A percentile compares a stretch with the other conserved stretches of the same genome.
These are phyloP conservation scores for Idaea aversata DNA, from an alignment of 2,888 invertebrate genomes.

Conservation along the genomic window DNA sequence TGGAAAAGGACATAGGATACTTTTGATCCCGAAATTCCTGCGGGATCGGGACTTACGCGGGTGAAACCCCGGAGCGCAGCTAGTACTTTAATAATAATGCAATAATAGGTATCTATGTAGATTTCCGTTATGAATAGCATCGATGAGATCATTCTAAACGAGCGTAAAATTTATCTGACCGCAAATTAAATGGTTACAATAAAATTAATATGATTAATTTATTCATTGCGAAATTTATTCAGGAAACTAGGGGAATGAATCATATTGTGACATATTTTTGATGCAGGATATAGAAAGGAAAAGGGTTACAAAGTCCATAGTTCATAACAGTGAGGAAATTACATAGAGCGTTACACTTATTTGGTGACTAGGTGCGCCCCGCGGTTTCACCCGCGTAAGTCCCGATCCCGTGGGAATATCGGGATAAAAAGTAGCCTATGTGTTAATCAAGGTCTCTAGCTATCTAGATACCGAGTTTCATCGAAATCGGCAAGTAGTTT, in stretches of 20 bases:
- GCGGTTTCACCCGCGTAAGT: too few relatives aligned
- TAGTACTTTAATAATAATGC: too few relatives aligned
- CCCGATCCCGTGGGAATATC: too few relatives aligned
- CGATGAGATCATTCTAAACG: background rate
- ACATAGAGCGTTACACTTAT: background rate
- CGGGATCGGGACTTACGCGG: too few relatives aligned
- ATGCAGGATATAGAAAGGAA: background rate
- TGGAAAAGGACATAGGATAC: too few relatives aligned
- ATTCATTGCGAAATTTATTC: background rate
- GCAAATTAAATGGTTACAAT: background rate
- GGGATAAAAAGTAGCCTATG: too few relatives aligned
- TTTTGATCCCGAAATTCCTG: too few relatives aligned
- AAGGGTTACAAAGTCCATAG: background rate
- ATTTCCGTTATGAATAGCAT: background rate
- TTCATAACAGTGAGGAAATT: background rate
- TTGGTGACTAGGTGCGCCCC: background rate
- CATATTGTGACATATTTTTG: conserved; percentile 1
- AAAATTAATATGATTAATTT: background rate
- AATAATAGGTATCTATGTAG: background rate
- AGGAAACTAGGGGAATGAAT: background rate
- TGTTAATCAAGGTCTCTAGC: too few relatives aligned
- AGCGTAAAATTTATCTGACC: background rate
- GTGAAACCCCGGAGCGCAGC: too few relatives aligned
- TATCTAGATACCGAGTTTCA: too few relatives aligned
- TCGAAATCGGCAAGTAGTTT: too few relatives aligned